Base-by-base conservation (phyloP, 2,113 vertebrate species). In the Anhinga rufa region DNA sequence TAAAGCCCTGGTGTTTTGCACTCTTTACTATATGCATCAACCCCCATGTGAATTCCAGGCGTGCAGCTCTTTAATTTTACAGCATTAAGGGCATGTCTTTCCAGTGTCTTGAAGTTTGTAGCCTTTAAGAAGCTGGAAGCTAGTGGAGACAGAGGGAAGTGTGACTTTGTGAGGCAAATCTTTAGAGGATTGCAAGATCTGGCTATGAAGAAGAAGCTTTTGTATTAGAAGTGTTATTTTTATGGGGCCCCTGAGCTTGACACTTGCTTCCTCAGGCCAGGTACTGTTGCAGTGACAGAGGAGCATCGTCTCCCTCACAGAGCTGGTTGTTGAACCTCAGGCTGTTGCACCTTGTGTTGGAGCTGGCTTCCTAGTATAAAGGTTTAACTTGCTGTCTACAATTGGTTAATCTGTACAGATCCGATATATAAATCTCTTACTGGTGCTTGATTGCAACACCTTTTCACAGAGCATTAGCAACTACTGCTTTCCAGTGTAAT, bases 1-100 rank as follows among this genome's bases (percentile, higher is more conserved):
- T 75, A 91, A 93, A 91, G 57, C 90, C 87, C 82, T 91, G 84
- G 89, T 94, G 61, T 76, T 96, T 87, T 87, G 86, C 34, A n/a
- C 78, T 85, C 81, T 93, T 91, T 95, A 79, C 62, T 79, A 72
- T 85, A 71, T 87, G 21, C 66, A 93, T 76, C 87, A 87, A 52
- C 40, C 54, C n/a, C 70, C 36, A 17, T 0, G 4, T 65, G 90
- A 90, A 46, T 76, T 91, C 38, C 44, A 94, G 58, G 18, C 81
- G n/a, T 22, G 19, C 40, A 57, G 24, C 12, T 40, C 51, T 89
- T 89, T 12, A 85, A 85, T 89, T 90, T 89, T 72, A 40, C 49
- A 82, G 36, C 34, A 38, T 70, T 95, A 65, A 96, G 75, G 64
- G 4, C 38, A 34, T 57, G 40, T 76, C 21, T 91, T 94, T 85